Base-by-base conservation (phyloP, 2,888 invertebrate species). In the Parnassius apollo region DNA sequence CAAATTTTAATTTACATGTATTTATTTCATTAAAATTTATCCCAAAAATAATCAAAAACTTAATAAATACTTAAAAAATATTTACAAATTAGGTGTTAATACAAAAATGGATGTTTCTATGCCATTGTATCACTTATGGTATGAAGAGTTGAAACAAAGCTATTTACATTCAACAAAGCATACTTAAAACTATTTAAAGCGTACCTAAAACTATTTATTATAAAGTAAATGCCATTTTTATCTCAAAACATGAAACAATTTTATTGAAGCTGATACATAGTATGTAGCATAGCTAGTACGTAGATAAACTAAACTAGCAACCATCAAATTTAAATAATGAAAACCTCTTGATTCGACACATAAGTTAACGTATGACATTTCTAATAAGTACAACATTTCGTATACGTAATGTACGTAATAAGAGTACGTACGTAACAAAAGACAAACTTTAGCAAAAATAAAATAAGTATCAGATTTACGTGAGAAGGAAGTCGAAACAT, bases 401-500 rank as follows among this genome's bases (percentile, higher is more conserved):
- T 35, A 35, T 35, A 35, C 35, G 7, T 7, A 35, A 35, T 18
- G 18, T 18, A 18, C 18, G n/a, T n/a, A n/a, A n/a, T 25, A 25
- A 25, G 25, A 2, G 25, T 7, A 25, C 4, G 25, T 25, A 25
- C 25, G 35, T 7, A 35, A 35, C 35, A 1, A 35, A 35, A 35
- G 35, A 35, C 4, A 35, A 35, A 0, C 35, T 4, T 35, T 18
- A 18, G 7, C 35, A 35, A 7, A 35, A 35, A n/a, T n/a, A 35
- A 35, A 35, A 35, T 35, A 66, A 45, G 66, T 65, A 65, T 83
- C 81, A 42, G 76, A 72, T 71, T 84, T 11, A 78, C 73, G 12
- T 73, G 76, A 9, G 87, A 76, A 9, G 86, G 86, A 13, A 86
- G 86, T 69, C 81, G 78, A 49, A 89, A 70, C 42, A 86, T 67